Conservation (phyloP, 1,140 invertebrate species). For the Eumaeus atala region DNA sequence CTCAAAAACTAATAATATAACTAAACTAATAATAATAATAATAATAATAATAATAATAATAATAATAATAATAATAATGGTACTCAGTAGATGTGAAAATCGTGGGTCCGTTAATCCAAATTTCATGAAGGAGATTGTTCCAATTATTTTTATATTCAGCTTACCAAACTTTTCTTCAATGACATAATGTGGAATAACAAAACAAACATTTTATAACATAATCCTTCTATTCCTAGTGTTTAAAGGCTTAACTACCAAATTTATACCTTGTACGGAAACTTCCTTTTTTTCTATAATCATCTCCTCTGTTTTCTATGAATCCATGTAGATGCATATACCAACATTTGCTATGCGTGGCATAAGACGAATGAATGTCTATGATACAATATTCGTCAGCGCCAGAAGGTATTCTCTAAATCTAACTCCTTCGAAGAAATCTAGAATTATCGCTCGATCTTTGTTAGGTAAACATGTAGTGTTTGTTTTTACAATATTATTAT, state of each 20-base stretch:
- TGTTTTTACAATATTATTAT: too few species aligned
- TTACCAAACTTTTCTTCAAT: conserved; percentile 28
- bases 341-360: conserved; percentile 25
- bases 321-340: conserved; percentile 21
- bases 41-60: too few species aligned
- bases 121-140: conserved; percentile 23
- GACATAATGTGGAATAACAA: too few species aligned
- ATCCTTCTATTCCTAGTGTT: conserved; percentile 30
- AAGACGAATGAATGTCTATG: too few species aligned
- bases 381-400: conserved; percentile 17
- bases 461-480: too few species aligned
- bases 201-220: conserved; percentile 15
- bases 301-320: conserved; percentile 24
- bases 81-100: conserved; percentile 20
- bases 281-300: conserved; percentile 16
- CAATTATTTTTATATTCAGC: conserved; percentile 22
- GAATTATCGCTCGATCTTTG: too few species aligned
- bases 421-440: conserved; percentile 23
- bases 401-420: conserved; percentile 19
- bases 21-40: too few species aligned
- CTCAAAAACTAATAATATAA: too few species aligned
- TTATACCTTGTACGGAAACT: conserved; percentile 12
- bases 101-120: conserved; percentile 21
- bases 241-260: conserved; percentile 23
- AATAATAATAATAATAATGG: too few species aligned